Conservation (phyloP, 2,797 vertebrate genomes). For the Phoebastria nigripes region DNA sequence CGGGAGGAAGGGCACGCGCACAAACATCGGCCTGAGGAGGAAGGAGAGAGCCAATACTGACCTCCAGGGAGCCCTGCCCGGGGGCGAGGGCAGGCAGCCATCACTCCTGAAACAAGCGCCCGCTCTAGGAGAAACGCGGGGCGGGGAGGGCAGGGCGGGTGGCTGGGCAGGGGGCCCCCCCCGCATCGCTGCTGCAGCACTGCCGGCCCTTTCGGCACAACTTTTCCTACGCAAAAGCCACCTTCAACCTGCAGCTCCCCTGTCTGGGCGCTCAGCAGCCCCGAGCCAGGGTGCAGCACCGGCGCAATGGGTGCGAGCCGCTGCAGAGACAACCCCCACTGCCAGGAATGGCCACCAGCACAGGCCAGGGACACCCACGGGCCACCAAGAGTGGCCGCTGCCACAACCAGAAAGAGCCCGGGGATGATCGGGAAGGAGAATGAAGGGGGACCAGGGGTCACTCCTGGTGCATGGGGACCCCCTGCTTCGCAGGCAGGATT, state of each 20-base stretch:
- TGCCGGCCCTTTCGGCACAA: not conserved
- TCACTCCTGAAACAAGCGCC: not conserved
- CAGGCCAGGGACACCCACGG: not conserved
- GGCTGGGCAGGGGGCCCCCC: too few relatives aligned
- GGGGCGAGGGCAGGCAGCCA: not conserved
- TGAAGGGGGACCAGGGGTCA: not conserved
- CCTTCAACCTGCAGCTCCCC: not conserved
- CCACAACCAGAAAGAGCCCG: rapidly evolving
- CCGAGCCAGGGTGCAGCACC: not conserved
- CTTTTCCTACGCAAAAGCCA: not conserved
- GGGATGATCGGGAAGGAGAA: not conserved
- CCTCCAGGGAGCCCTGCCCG: not conserved
- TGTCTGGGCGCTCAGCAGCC: not conserved
- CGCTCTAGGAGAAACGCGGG: not conserved
- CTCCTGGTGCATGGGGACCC: not conserved
- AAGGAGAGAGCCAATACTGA: not conserved
- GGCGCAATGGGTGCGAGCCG: not conserved
- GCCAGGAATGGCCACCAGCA: not conserved
- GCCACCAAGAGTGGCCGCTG: not conserved
- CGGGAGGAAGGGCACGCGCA: not conserved
- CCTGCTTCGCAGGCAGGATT: not conserved
- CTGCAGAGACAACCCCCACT: not conserved
- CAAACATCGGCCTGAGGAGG: not conserved
- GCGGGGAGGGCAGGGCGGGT: too few relatives aligned
- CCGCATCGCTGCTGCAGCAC: not conserved